Evolutionary conservation across 1,140 invertebrate genomes (phyloP).

Genomic region (Oncopeltus fasciatus): DNA sequence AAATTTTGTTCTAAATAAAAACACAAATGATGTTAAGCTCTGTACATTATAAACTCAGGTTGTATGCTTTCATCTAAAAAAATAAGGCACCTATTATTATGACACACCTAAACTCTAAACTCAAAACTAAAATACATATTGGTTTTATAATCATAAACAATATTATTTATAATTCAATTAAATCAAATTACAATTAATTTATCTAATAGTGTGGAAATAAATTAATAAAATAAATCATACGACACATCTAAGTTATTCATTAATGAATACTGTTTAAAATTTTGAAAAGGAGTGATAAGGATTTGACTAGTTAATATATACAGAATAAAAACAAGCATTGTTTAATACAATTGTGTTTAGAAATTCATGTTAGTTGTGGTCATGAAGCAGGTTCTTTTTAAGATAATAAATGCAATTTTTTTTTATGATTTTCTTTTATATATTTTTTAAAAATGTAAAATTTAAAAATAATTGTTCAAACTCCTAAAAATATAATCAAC

Average conservation of each 20-base stretch:
- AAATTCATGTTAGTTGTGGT: conserved; percentile 2
- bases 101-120: background rate
- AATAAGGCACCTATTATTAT: background rate
- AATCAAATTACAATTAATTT: background rate
- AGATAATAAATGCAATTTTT: conserved; percentile 5
- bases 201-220: background rate
- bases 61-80: too few relatives aligned
- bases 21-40: background rate
- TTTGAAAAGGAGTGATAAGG: background rate
- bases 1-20: background rate
- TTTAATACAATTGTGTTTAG: background rate
- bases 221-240: background rate
- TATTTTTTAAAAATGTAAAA: too few relatives aligned
- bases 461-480: too few relatives aligned
- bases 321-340: background rate
- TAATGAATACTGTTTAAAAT: background rate
- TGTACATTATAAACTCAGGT: too few relatives aligned
- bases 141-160: background rate
- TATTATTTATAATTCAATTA: background rate
- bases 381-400: background rate
- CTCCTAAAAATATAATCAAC: background rate
- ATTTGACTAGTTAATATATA: background rate
- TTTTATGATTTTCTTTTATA: background rate
- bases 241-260: background rate
- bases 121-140: background rate